Percentiles rank a stretch among this genome's conserved stretches.
These are phyloP conservation scores for Melanogrammus aeglefinus DNA, from an alignment of 2,797 vertebrate genomes.

Conservation along the genomic window DNA sequence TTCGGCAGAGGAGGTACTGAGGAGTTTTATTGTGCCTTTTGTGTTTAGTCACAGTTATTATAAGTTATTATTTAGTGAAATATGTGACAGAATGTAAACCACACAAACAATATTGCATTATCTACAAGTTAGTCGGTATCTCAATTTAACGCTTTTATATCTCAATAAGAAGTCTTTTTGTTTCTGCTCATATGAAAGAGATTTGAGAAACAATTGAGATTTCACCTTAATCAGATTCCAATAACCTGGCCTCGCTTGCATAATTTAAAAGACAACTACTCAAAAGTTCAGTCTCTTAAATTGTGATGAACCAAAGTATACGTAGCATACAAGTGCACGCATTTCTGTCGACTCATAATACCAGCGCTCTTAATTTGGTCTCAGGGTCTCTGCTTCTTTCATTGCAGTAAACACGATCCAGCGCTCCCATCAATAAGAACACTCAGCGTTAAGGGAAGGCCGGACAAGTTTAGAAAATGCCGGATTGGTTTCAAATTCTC, in stretches of 20 bases:
- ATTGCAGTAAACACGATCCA: conserved; percentile 94
- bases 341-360: conserved; percentile 71
- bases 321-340: conserved; percentile 75
- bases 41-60: background rate
- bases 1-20: background rate
- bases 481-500: conserved; percentile 63
- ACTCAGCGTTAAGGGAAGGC: conserved; percentile 75
- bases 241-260: conserved; percentile 45
- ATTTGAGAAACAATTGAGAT: conserved; percentile 28
- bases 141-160: background rate
- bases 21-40: background rate
- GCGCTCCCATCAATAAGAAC: conserved; percentile 93
- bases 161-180: conserved; percentile 25
- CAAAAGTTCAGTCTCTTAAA: conserved; percentile 48
- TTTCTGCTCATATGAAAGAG: conserved; percentile 67
- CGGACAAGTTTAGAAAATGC: conserved; percentile 53
- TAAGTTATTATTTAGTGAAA: background rate
- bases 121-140: background rate
- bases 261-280: conserved; percentile 47
- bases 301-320: conserved; percentile 41
- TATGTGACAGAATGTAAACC: background rate
- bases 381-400: conserved; percentile 94
- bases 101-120: background rate
- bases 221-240: conserved; percentile 47
- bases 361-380: conserved; percentile 88